A percentile compares a stretch with the other conserved stretches of the same genome.
These are phyloP conservation scores for Oophaga pumilio DNA, from an alignment of 2,113 vertebrate species.

Conservation along the genomic window DNA sequence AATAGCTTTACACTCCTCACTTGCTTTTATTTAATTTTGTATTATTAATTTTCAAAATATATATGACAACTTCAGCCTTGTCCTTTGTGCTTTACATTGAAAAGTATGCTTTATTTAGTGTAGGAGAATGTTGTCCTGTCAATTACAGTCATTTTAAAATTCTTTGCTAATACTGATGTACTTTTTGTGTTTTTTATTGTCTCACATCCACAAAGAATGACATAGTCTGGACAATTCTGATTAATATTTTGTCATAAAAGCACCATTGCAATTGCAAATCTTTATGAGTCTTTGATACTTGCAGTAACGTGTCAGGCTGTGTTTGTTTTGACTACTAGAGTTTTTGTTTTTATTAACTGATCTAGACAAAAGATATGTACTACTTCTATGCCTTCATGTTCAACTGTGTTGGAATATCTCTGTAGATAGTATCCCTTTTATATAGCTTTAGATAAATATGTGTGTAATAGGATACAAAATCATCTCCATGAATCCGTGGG, in stretches of 20 bases:
- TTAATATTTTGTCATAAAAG: not conserved
- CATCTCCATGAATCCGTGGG: too few species aligned
- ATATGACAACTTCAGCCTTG: not conserved
- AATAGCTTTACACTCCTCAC: too few species aligned
- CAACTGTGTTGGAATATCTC: not conserved
- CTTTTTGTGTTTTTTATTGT: too few species aligned
- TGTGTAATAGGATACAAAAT: too few species aligned
- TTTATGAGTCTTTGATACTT: not conserved
- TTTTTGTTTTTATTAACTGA: not conserved
- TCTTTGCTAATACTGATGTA: not conserved
- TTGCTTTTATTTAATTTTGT: too few species aligned
- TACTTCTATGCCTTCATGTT: not conserved
- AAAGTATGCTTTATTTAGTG: not conserved
- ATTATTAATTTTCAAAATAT: not conserved
- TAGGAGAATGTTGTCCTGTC: not conserved
- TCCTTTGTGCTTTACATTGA: not conserved
- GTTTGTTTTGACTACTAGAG: not conserved
- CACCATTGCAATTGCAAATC: not conserved
- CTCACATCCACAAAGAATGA: not conserved
- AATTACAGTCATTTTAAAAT: not conserved
- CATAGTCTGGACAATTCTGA: not conserved
- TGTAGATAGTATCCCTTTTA: not conserved
- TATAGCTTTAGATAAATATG: not conserved
- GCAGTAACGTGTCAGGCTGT: not conserved
- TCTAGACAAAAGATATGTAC: not conserved